Conservation (phyloP, 2,888 invertebrate genomes). For the Ornithoptera priamus region DNA sequence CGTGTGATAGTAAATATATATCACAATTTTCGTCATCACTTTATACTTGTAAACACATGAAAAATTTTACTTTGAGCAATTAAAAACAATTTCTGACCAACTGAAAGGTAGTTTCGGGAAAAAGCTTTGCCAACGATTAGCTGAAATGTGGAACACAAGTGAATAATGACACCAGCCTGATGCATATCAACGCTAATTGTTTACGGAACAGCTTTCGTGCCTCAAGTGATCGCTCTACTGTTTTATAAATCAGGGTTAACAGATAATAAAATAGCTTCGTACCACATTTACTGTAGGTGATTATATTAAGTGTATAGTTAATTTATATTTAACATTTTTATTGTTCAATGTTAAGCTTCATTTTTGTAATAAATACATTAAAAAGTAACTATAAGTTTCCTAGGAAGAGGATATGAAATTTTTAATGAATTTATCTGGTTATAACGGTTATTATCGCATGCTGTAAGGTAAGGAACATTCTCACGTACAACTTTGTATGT, state of each 20-base stretch:
- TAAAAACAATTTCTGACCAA: neutral
- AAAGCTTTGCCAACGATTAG: constrained; percentile 21
- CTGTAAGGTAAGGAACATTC: neutral
- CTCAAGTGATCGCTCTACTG: constrained; percentile 19
- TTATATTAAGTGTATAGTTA: too few species aligned
- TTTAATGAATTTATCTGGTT: neutral
- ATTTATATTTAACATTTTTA: too few species aligned
- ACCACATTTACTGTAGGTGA: too few species aligned
- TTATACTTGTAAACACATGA: neutral
- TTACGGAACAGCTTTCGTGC: constrained; percentile 47
- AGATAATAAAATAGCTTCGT: constrained; percentile 4
- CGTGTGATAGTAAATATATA: too few species aligned
- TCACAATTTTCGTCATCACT: too few species aligned
- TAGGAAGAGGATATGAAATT: neutral
- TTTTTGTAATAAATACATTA: too few species aligned
- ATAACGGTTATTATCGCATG: neutral
- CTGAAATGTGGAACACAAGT: constrained; percentile 37
- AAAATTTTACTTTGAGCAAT: neutral
- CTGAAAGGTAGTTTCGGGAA: constrained; percentile 15
- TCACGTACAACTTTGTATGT: neutral
- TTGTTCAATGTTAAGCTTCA: too few species aligned
- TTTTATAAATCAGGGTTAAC: constrained; percentile 8
- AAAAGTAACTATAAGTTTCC: too few species aligned
- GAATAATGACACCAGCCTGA: constrained; percentile 54
- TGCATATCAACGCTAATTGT: constrained; percentile 64